A percentile compares a stretch with the other conserved stretches of the same genome.
Conservation (phyloP, 2,888 invertebrate species). For the Orthosia gracilis region DNA sequence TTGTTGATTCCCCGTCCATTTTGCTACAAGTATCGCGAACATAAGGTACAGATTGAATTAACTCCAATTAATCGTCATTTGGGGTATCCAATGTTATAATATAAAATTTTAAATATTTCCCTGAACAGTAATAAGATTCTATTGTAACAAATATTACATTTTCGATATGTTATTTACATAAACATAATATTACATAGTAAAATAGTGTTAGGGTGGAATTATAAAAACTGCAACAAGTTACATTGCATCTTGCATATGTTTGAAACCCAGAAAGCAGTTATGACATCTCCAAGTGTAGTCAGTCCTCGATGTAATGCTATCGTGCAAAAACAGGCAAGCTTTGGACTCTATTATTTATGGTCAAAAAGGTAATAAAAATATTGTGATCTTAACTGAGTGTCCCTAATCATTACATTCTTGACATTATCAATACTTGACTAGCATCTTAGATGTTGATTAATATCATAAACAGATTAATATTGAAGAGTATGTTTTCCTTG, state of each 20-base stretch:
- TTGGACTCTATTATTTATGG: neutral
- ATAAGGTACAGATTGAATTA: conserved; percentile 5
- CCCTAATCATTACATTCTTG: neutral
- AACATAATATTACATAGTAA: neutral
- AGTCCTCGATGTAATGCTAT: neutral
- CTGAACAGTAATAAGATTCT: conserved; percentile 9
- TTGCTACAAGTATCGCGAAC: neutral
- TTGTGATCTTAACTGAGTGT: no score
- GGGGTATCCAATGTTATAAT: neutral
- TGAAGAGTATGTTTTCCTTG: conserved; percentile 33
- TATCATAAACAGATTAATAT: conserved; percentile 18
- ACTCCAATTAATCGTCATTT: neutral
- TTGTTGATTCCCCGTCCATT: neutral
- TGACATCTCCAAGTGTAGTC: neutral
- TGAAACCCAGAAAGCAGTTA: neutral
- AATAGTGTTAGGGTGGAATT: neutral
- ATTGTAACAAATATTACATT: conserved; percentile 8
- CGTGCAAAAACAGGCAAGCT: neutral
- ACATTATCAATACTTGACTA: conserved; percentile 30
- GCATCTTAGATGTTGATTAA: neutral
- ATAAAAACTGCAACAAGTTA: neutral
- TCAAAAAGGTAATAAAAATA: neutral
- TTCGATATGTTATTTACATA: conserved; percentile 11
- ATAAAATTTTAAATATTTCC: neutral
- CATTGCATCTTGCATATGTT: neutral